Evolutionary conservation across 1,140 invertebrate genomes (phyloP).

Genomic region (Bombus soroeensis): DNA sequence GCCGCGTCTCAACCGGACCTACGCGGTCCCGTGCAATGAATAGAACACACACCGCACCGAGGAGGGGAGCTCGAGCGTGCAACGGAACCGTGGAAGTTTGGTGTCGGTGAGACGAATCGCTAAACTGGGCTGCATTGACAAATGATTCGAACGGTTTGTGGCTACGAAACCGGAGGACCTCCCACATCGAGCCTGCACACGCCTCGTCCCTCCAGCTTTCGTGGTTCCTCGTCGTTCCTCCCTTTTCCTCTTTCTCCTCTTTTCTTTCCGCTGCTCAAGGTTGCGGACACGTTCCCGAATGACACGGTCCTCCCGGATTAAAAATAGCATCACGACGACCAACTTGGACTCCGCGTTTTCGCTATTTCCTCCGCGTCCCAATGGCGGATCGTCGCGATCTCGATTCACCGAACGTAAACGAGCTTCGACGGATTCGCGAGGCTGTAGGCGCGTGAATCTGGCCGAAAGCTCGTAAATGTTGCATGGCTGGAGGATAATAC

Average conservation of each 20-base stretch:
- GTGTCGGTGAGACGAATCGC: conserved; percentile 76
- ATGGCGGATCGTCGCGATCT: too few species aligned
- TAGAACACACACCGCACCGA: conserved; percentile 26
- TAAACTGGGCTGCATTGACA: conserved; percentile 80
- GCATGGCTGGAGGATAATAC: too few species aligned
- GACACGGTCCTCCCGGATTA: conserved; percentile 43
- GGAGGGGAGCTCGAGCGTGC: conserved; percentile 20
- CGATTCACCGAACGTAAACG: background rate
- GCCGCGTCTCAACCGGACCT: background rate
- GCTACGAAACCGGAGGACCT: conserved; percentile 69
- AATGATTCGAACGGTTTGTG: conserved; percentile 77
- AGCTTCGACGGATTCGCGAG: background rate
- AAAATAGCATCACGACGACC: conserved; percentile 43
- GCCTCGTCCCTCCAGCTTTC: conserved; percentile 14
- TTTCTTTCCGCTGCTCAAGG: conserved; percentile 48
- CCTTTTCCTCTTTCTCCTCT: conserved; percentile 37
- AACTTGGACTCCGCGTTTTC: background rate
- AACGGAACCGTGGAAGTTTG: conserved; percentile 46
- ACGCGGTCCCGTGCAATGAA: conserved; percentile 29
- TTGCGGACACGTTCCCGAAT: conserved; percentile 40
- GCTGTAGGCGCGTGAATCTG: background rate
- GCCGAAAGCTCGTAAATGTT: background rate
- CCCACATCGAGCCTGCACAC: conserved; percentile 70
- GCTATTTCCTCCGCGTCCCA: background rate
- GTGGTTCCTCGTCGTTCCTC: conserved; percentile 13